Evolutionary conservation across 2,113 vertebrate genomes (phyloP).

Genomic region (Meleagris gallopavo): DNA sequence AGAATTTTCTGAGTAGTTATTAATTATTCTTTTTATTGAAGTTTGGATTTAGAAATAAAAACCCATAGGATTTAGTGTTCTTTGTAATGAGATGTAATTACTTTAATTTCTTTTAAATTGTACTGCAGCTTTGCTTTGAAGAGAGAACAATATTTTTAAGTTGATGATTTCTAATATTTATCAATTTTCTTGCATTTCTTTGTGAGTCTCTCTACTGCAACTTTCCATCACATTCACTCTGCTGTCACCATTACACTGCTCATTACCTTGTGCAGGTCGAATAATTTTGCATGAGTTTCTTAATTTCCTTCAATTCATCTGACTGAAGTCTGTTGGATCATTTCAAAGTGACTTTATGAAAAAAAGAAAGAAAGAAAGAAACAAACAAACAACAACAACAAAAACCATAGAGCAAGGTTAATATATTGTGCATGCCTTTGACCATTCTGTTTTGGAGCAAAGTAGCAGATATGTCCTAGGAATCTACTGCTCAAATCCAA

Average conservation of each 20-base stretch:
- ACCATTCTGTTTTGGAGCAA: neutral
- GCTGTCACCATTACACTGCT: neutral
- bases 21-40: constrained; percentile 36
- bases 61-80: neutral
- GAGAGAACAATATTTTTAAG: neutral
- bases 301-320: neutral
- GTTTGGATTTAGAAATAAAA: constrained; percentile 16
- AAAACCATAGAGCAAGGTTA: neutral
- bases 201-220: neutral
- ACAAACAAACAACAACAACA: too few species aligned
- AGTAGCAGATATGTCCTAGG: neutral
- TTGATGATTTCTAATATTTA: neutral
- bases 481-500: neutral
- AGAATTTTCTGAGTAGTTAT: neutral
- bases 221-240: neutral
- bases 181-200: neutral
- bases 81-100: neutral
- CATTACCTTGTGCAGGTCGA: neutral
- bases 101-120: neutral
- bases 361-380: neutral
- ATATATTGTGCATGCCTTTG: neutral
- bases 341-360: neutral
- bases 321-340: neutral
- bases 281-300: neutral
- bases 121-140: neutral